Base-by-base conservation (phyloP, 2,113 vertebrate species). In the Thunnus thynnus region DNA sequence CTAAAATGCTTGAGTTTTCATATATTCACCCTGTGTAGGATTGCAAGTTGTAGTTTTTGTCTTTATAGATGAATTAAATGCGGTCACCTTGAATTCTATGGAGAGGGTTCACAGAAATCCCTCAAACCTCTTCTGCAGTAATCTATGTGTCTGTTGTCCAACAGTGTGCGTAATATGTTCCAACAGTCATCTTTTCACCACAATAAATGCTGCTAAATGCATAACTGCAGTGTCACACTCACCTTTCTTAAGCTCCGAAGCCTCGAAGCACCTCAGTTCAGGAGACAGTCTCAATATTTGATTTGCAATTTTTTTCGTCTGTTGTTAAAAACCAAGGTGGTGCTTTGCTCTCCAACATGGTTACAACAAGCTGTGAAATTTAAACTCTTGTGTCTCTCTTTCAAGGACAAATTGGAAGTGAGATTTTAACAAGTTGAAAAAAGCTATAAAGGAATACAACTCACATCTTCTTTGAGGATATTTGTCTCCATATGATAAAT, bases 401-500 rank as follows among this genome's bases (percentile, higher is more conserved):
- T 41, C 36, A 41, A 41, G 36, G 36, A 41, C 7, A 41, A 9
- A 41, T 41, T 41, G 36, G 36, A 41, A 2, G 7, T 41, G 36
- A 41, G 36, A 10, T 41, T 41, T 41, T 41, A 41, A 41, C 36
- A 41, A 41, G 8, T 9, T 41, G 36, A 30, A 71, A 66, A 5
- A 4, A 17, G 3, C 13, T 27, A 25, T 32, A 61, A 44, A 9
- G 20, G 27, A 69, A n/a, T 3, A 8, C 5, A 46, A 14, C 22
- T 85, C 36, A 41, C 22, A 56, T 47, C 56, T 50, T 57, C 51
- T 25, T 13, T 54, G 52, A n/a, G 51, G 16, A 41, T 18, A 52
- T 30, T 14, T 32, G 8, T 56, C 14, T 66, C 44, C 27, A 18
- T 20, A 56, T 32, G 44, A 72, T 56, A 67, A 50, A 69, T 13